Evolutionary conservation across 2,113 vertebrate species (phyloP), one percentile per base, ranked within the genome.

Genomic region (Lepus timidus): DNA sequence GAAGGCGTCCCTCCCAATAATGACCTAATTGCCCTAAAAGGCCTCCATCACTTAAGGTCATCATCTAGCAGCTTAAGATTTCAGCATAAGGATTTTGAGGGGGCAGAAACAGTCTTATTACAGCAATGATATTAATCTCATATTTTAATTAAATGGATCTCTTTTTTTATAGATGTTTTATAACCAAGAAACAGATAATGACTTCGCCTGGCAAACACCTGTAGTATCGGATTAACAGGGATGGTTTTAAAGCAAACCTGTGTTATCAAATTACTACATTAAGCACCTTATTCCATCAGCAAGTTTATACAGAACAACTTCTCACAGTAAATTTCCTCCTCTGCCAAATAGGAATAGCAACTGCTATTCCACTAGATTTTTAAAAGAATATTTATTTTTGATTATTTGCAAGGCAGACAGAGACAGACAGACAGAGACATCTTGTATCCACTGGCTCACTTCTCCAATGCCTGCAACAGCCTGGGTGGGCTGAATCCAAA

Each of bases 111-210:
- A 49, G n/a, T 68, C 64, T 58, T 29, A 51, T 29, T 2, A 51
- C 9, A 71, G 22, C 1, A 51, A 49, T 19, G 7, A 1, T 39
- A 22, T 85, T 96, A n/a, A 16, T 75, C 52, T 88, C 81, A 3
- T 81, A 23, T 25, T 94, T 89, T 81, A 55, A 27, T 29, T 70
- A 27, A 73, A 55, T 85, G 11, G 19, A 85, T 74, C 39, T 95
- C 44, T 85, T 73, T 3, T 39, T 85, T 81, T 55, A 31, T 31
- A 14, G 22, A 31, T 88, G 64, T 51, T 83, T 90, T 29, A 65
- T 83, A 17, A 79, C 9, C 25, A 52, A 78, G n/a, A 62, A 16
- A 87, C 2, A 61, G 25, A 75, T 36, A 67, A 78, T 88, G 22
- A 52, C 49, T 68, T 73, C 36, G n/a, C 2, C 3, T 44, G 44